phyloP scores from a whole-genome alignment of 2,797 vertebrate genomes.

The Crenichthys baileyi region DNA sequence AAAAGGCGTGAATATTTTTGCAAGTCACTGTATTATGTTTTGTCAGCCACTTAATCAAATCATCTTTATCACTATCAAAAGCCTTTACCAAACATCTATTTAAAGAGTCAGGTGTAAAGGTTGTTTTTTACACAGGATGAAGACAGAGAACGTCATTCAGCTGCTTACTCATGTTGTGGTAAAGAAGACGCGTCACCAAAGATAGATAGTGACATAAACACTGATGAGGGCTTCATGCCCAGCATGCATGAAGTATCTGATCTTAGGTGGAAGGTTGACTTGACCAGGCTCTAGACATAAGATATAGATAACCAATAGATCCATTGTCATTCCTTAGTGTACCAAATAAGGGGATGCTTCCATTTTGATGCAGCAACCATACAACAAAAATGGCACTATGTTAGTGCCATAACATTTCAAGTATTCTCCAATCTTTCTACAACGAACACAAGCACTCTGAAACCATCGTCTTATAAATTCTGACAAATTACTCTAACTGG shows the following conservation, averaged over 20 bases:
- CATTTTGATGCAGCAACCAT: conserved; percentile 26
- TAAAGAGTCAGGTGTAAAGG: conserved; percentile 5
- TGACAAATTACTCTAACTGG: conserved; percentile 59
- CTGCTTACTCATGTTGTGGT: conserved; percentile 56
- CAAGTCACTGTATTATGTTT: neutral
- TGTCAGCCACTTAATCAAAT: conserved; percentile 13
- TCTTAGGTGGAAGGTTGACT: conserved; percentile 28
- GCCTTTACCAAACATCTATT: neutral
- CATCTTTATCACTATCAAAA: conserved; percentile 28
- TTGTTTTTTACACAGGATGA: conserved; percentile 26
- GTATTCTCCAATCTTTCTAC: conserved; percentile 31
- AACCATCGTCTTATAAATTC: conserved; percentile 48
- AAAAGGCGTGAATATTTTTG: neutral
- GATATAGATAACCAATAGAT: conserved; percentile 18
- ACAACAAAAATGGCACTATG: conserved; percentile 11
- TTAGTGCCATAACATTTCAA: conserved; percentile 5
- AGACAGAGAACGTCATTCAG: conserved; percentile 13
- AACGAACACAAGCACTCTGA: conserved; percentile 24
- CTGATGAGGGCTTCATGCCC: conserved; percentile 41
- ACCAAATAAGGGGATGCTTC: conserved; percentile 10
- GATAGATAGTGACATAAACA: conserved; percentile 49
- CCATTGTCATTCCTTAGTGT: conserved; percentile 16
- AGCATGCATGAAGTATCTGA: conserved; percentile 36
- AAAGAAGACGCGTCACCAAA: conserved; percentile 33
- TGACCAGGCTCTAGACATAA: conserved; percentile 24